Conservation (phyloP, 1,140 invertebrate genomes). For the Drosophila trapezifrons region DNA sequence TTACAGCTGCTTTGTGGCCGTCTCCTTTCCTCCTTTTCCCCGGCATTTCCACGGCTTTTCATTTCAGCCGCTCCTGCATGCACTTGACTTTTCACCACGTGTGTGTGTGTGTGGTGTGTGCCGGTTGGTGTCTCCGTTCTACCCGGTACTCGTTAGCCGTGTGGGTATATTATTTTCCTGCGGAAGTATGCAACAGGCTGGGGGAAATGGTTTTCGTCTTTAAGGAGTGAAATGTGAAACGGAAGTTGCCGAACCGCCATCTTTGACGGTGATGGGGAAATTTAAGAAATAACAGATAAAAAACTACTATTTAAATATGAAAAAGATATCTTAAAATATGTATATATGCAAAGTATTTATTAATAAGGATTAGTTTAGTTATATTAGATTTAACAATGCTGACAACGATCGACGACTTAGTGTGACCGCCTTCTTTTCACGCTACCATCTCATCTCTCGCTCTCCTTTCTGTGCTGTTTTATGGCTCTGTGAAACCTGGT, state of each 20-base stretch:
- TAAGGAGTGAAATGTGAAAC: slow-evolving; percentile 1
- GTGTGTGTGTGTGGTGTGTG: background rate
- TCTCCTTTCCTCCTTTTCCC: slow-evolving; percentile 20
- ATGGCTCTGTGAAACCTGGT: too few relatives aligned
- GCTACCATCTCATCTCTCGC: too few relatives aligned
- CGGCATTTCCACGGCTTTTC: slow-evolving; percentile 1
- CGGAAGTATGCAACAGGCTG: slow-evolving; percentile 38
- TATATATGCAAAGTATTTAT: too few relatives aligned
- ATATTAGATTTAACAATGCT: too few relatives aligned
- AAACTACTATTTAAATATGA: background rate
- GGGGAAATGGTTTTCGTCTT: slow-evolving; percentile 1
- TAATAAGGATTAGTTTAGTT: too few relatives aligned
- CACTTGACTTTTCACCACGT: slow-evolving; percentile 31
- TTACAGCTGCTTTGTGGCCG: slow-evolving; percentile 69
- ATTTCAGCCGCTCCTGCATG: slow-evolving; percentile 21
- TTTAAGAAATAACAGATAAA: background rate
- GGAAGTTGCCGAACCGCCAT: slow-evolving; percentile 9
- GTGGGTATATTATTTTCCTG: slow-evolving; percentile 42
- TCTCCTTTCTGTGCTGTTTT: too few relatives aligned
- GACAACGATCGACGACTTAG: too few relatives aligned
- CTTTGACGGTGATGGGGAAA: background rate
- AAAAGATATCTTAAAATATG: too few relatives aligned
- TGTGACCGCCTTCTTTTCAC: too few relatives aligned
- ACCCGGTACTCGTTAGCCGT: slow-evolving; percentile 22
- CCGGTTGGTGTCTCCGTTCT: background rate